Evolutionary conservation across 2,113 vertebrate genomes (phyloP).

Genomic region (Peucedramus taeniatus): DNA sequence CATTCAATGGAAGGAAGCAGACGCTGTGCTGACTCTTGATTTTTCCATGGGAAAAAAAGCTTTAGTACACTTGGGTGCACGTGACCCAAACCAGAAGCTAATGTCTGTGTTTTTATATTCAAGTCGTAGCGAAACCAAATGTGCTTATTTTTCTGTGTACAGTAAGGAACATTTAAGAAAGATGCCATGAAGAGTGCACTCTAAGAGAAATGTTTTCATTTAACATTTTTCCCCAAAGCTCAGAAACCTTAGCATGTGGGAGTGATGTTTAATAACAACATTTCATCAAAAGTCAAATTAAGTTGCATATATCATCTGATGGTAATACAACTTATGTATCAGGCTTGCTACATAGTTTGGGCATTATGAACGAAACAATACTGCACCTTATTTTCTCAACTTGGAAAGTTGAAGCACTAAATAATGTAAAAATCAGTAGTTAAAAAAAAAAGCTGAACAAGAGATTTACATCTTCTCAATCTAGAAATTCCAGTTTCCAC

Average conservation of each 20-base stretch:
- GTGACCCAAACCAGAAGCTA: neutral
- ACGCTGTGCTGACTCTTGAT: neutral
- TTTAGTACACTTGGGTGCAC: neutral
- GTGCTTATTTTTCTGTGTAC: neutral
- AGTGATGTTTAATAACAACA: neutral
- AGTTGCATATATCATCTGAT: neutral
- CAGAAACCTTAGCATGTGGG: neutral
- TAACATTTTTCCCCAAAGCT: neutral
- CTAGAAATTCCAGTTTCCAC: neutral
- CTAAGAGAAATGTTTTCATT: neutral
- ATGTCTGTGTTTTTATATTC: neutral
- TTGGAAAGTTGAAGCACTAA: neutral
- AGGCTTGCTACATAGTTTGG: neutral
- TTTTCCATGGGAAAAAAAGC: neutral
- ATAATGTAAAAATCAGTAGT: neutral
- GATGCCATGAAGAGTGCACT: neutral
- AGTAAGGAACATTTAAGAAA: neutral
- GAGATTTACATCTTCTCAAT: neutral
- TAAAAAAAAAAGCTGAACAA: neutral
- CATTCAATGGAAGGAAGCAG: neutral
- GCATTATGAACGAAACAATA: neutral
- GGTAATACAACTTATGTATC: neutral
- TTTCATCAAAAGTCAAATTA: neutral
- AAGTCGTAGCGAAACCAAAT: neutral
- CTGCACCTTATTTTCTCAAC: neutral